Conservation (phyloP, 2,113 vertebrate genomes). For the Cathartes aura region DNA sequence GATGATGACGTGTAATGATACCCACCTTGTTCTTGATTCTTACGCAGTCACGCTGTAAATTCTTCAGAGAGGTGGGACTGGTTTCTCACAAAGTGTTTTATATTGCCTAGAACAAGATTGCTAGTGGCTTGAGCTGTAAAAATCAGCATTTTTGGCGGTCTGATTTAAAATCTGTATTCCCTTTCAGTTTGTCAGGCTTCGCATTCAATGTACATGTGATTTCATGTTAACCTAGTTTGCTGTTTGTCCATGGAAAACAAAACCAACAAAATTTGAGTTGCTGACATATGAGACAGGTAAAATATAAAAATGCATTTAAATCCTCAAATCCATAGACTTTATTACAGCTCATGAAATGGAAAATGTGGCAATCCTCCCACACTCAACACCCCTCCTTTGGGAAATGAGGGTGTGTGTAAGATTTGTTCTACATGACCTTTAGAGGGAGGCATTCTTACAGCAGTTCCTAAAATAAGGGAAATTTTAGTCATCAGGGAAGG, state of each 20-base stretch:
- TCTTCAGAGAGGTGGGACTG: neutral
- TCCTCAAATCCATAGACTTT: neutral
- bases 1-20: neutral
- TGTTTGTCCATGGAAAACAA: neutral
- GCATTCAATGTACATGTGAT: neutral
- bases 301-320: neutral
- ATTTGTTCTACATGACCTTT: neutral
- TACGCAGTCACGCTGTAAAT: neutral
- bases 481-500: neutral
- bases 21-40: neutral
- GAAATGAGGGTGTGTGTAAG: neutral
- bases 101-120: neutral
- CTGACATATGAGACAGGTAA: neutral
- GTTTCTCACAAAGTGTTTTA: neutral
- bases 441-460: neutral
- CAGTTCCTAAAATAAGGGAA: neutral
- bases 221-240: neutral
- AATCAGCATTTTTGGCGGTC: neutral
- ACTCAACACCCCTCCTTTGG: neutral
- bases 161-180: neutral
- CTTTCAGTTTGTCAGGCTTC: neutral
- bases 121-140: neutral
- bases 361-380: neutral
- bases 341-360: neutral
- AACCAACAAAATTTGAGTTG: neutral